These are phyloP conservation scores for Arctocebus calabarensis DNA, from an alignment of 2,797 vertebrate species.

Conservation along the genomic window DNA sequence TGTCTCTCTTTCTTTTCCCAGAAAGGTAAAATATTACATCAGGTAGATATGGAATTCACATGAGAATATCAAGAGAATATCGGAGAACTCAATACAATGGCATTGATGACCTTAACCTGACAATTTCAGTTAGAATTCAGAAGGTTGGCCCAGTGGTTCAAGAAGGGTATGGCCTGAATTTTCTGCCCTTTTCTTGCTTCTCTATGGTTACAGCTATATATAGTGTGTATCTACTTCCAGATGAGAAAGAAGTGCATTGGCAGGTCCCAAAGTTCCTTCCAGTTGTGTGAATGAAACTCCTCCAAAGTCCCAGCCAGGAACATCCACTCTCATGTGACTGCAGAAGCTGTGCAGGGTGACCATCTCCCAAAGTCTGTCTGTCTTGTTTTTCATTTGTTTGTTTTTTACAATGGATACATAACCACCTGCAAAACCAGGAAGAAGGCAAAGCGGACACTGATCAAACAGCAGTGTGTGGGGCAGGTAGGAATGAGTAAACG, in stretches of 20 bases:
- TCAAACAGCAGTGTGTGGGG: background rate
- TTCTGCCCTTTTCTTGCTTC: background rate
- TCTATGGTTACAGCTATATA: accelerated
- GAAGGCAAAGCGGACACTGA: accelerated
- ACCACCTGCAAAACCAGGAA: background rate
- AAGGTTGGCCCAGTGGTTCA: too few relatives aligned
- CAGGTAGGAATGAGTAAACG: too few relatives aligned
- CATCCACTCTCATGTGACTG: accelerated
- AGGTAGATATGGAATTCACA: background rate
- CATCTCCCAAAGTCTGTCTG: background rate
- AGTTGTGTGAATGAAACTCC: background rate
- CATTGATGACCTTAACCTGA: too few relatives aligned
- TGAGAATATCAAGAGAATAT: background rate
- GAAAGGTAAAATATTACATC: accelerated
- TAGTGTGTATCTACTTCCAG: background rate
- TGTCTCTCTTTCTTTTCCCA: background rate
- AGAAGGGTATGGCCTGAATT: accelerated
- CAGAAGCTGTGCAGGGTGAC: background rate
- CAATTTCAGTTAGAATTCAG: accelerated
- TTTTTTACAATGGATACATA: background rate
- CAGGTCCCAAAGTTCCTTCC: too few relatives aligned
- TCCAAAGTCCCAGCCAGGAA: accelerated
- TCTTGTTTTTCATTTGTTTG: background rate
- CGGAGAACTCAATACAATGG: background rate
- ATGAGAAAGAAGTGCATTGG: accelerated